Evolutionary conservation across 2,888 invertebrate genomes (phyloP).

Genomic region (Plagodis pulveraria): DNA sequence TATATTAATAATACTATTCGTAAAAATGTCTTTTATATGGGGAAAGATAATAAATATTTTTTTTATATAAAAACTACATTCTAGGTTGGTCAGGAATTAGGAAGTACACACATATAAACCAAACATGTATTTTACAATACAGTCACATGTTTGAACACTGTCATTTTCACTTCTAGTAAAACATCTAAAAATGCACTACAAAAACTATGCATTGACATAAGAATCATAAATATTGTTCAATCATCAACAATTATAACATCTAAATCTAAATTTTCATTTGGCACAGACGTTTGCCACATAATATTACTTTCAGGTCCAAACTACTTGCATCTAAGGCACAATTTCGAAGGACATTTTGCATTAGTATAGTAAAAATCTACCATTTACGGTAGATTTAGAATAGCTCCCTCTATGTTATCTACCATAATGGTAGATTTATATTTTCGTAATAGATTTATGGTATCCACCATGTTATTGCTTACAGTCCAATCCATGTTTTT

Average conservation of each 20-base stretch:
- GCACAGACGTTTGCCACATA: conserved; percentile 63
- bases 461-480: conserved; percentile 9
- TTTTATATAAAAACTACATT: conserved; percentile 64
- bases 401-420: neutral
- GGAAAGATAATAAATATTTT: conserved; percentile 77
- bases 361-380: conserved; percentile 8
- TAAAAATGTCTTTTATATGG: conserved; percentile 83
- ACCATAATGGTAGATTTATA: conserved; percentile 15
- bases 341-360: conserved; percentile 53
- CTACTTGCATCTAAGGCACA: conserved; percentile 75
- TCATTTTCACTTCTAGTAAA: conserved; percentile 43
- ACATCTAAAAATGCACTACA: conserved; percentile 40
- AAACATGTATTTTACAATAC: conserved; percentile 34
- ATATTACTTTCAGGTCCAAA: conserved; percentile 46
- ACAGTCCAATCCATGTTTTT: conserved; percentile 8
- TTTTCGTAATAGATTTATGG: conserved; percentile 14
- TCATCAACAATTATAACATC: conserved; percentile 42
- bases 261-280: conserved; percentile 52
- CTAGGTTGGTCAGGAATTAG: conserved; percentile 82
- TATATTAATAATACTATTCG: conserved; percentile 85
- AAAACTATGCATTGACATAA: conserved; percentile 48
- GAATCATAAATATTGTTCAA: conserved; percentile 44
- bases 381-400: conserved; percentile 1
- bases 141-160: conserved; percentile 26
- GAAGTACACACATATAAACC: conserved; percentile 63